Evolutionary conservation across 2,888 invertebrate species (phyloP), one percentile per base, ranked within the genome.

Genomic region (Notodonta dromedarius): DNA sequence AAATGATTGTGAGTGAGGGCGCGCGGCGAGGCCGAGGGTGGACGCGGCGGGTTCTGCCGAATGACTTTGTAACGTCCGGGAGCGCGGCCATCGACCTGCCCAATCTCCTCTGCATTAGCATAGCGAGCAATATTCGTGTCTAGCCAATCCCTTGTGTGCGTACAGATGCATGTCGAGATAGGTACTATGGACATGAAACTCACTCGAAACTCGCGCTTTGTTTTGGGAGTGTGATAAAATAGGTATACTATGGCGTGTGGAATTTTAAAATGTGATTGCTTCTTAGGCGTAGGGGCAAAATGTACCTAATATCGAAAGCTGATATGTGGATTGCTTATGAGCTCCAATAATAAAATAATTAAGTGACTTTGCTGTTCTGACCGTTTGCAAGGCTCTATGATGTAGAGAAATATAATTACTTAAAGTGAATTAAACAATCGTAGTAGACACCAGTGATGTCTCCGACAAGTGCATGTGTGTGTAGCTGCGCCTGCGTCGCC

Each of bases 101-200:
- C 94, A 93, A 94, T 94, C 94, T 93, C 93, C 87, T 88, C 86
- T 87, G 93, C 94, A 94, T 94, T 94, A 93, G 93, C 94, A 93
- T 93, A 90, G 93, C 93, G 87, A 89, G 91, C 93, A 91, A 92
- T 91, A 91, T 91, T 90, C 87, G 85, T 88, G 87, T 88, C 87
- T 89, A 87, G 83, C 81, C 77, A 83, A 83, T 80, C 82, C 81
- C 77, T 73, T 74, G 83, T 81, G 80, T 83, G 89, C 73, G 80
- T 83, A 77, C 74, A 78, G 68, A 76, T 71, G 65, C 71, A 69
- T 44, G 65, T 44, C 59, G 61, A 61, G 59, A 40, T 76, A 61
- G 59, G 40, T 76, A 83, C 77, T 52, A 75, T 40, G 24, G 50
- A 12, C 32, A 7, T 24, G 12, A 50, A 61, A 62, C 60, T 56